Evolutionary conservation across 1,140 invertebrate genomes (phyloP), one percentile per base, ranked within the genome.

Genomic region (Drosophila nikananu): DNA sequence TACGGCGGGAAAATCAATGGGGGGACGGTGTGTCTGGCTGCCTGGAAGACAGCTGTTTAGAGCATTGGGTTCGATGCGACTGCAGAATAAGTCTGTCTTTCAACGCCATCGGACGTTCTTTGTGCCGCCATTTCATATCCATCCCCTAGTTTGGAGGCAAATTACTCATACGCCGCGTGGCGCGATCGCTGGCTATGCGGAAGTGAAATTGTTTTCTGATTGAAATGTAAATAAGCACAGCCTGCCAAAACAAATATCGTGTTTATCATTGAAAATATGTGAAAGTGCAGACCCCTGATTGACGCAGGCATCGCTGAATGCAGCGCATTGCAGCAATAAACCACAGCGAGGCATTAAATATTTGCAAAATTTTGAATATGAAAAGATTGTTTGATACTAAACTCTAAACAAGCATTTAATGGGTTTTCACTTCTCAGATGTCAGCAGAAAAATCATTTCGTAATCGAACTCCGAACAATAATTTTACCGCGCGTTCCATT

Each of bases 31-130:
- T 46, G 58, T 64, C 74, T 60, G 64, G 72, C 68, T 81, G 84
- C 37, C 86, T 89, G 84, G 86, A 90, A 89, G 84, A 89, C 81
- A 89, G 86, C 86, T 90, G 86, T 82, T 90, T 68, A 70, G 32
- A 76, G 81, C 77, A 64, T 39, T 83, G 64, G 49, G 80, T 79
- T 81, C 75, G 74, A 60, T 77, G 65, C 65, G 49, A 52, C 60
- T 71, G 72, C 86, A 90, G 84, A 87, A 71, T 90, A 90, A 90
- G 86, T 90, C 86, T 75, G 81, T 86, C 75, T 90, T 90, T 79
- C 81, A 70, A 68, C 62, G 70, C 51, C 58, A 71, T 37, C 84
- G 86, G 86, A 90, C 86, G 81, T 81, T 61, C 61, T 44, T 27
- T 64, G 64, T 42, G 48, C n/a, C 37, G 54, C 9, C 30, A 12